Evolutionary conservation across 2,888 invertebrate genomes (phyloP), one percentile per base, ranked within the genome.

Genomic region (Elegia similella): DNA sequence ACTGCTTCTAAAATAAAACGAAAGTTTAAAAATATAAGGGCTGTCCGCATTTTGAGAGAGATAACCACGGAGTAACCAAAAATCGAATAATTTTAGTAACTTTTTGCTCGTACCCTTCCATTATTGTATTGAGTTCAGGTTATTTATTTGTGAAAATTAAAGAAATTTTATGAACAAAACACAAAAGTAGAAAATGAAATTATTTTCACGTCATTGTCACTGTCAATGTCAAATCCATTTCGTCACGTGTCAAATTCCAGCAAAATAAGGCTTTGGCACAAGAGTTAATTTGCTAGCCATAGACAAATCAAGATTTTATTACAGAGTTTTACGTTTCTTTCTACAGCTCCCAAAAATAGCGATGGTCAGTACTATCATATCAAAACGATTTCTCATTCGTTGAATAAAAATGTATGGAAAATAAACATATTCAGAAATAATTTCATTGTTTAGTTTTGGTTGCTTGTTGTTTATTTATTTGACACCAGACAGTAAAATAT

Each of bases 1-100:
- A 62, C 75, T 80, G 47, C 56, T 57, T 55, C 10, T 34, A 47
- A 29, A 47, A n/a, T 38, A n/a, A 38, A 38, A 38, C 3, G 38
- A 12, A 38, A 38, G n/a, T 5, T 6, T 2, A 12, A 38, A 0
- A 10, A 38, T 38, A n/a, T 10, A 5, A 23, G 2, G 2, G 23
- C 5, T 23, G 23, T 3, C 23, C 2, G 23, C 23, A 23, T 23
- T 23, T 23, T 23, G 23, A 23, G 23, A 23, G 10, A n/a, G 38
- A n/a, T 10, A 38, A 38, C n/a, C 12, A n/a, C 8, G 10, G 34
- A 34, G 2, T 34, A 34, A 34, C 34, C 2, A 34, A 34, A 34
- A 2, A 10, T 34, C 8, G 34, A 34, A 12, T 34, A 10, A 6
- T 10, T 10, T 34, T 34, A 3, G 10, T 10, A 38, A 6, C 5